These are phyloP conservation scores for Lepus americanus DNA, from an alignment of 2,113 vertebrate genomes.

Conservation along the genomic window DNA sequence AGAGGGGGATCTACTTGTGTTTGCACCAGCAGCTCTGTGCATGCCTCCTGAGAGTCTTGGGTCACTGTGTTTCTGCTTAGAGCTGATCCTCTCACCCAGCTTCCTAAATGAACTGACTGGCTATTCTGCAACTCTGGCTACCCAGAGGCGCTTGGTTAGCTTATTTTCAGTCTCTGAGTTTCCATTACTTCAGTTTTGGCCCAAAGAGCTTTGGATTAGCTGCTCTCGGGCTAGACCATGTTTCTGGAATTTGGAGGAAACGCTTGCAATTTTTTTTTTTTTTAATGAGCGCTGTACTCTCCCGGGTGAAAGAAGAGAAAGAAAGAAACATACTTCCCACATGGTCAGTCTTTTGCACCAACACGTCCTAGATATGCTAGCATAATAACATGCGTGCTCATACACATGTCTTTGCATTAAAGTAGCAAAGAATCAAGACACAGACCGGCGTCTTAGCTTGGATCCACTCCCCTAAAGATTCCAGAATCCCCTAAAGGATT, in stretches of 20 bases:
- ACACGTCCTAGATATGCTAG: fast-evolving
- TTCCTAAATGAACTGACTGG: background rate
- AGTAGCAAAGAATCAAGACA: background rate
- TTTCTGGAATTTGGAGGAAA: background rate
- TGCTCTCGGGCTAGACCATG: background rate
- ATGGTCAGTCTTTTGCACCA: background rate
- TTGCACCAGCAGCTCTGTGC: conserved; percentile 54
- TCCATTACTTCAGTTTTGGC: conserved; percentile 49
- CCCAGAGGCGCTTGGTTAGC: background rate
- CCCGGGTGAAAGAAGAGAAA: background rate
- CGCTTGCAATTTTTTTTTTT: too few relatives aligned
- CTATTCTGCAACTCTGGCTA: background rate
- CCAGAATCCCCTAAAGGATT: background rate
- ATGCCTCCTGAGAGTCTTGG: conserved; percentile 57
- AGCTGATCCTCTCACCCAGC: background rate
- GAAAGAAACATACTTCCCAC: background rate
- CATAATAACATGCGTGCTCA: background rate
- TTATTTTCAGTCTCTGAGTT: conserved; percentile 56
- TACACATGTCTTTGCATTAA: background rate
- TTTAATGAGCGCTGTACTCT: too few relatives aligned
- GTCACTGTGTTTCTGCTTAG: conserved; percentile 21
- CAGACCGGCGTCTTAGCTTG: background rate
- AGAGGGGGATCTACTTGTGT: conserved; percentile 54
- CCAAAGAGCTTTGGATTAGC: background rate
- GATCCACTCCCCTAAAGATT: background rate